A percentile compares a stretch with the other conserved stretches of the same genome.
These are phyloP conservation scores for Iguana delicatissima DNA, from an alignment of 2,797 vertebrate species.

Conservation along the genomic window DNA sequence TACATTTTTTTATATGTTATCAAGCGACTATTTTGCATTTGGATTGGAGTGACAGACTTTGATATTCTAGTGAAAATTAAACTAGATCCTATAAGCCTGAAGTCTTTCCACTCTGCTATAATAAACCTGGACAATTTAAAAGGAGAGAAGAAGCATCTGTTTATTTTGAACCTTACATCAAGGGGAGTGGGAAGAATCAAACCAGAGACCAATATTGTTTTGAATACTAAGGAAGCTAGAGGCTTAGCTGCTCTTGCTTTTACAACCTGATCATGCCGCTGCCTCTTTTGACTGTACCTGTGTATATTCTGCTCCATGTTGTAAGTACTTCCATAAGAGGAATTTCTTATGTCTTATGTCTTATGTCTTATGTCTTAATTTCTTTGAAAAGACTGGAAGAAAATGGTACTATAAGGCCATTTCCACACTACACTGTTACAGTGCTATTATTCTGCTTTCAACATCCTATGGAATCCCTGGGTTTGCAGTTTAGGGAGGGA, in stretches of 20 bases:
- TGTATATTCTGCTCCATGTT: background rate
- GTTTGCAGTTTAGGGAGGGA: too few species aligned
- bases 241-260: conserved; percentile 47
- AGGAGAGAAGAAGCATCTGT: conserved; percentile 37
- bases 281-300: conserved; percentile 41
- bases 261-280: conserved; percentile 52
- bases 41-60: background rate
- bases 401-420: conserved; percentile 39
- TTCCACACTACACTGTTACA: too few species aligned
- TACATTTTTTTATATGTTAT: too few species aligned
- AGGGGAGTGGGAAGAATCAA: conserved; percentile 61
- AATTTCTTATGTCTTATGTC: too few species aligned
- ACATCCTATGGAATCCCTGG: too few species aligned
- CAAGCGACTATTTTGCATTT: background rate
- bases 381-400: conserved; percentile 51
- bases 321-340: conserved; percentile 32
- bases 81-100: background rate
- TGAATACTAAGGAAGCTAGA: conserved; percentile 53
- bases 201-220: conserved; percentile 60
- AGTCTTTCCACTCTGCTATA: background rate
- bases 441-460: too few species aligned
- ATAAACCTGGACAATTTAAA: conserved; percentile 27
- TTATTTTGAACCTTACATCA: conserved; percentile 61
- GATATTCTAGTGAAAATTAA: background rate
- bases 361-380: too few species aligned